Evolutionary conservation across 2,113 vertebrate species (phyloP).

Genomic region (Phalacrocorax aristotelis): DNA sequence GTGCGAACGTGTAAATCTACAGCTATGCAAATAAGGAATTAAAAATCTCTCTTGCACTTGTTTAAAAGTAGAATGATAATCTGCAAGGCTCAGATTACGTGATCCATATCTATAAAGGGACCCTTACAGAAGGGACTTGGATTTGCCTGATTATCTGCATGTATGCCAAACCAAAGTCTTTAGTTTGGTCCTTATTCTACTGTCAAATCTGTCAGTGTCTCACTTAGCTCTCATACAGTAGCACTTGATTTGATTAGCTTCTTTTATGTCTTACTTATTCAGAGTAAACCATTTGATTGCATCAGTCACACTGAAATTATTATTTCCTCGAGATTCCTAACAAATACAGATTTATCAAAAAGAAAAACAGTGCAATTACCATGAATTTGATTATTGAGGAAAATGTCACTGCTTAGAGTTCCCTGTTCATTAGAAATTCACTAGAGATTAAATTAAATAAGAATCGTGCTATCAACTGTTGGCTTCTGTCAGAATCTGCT

Average conservation of each 20-base stretch:
- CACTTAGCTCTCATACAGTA: neutral
- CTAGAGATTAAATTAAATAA: neutral
- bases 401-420: neutral
- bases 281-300: constrained; percentile 1
- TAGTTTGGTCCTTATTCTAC: neutral
- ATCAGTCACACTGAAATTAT: constrained; percentile 13
- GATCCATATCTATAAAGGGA: constrained; percentile 53
- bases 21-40: constrained; percentile 34
- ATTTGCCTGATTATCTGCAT: constrained; percentile 4
- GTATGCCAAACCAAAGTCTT: constrained; percentile 14
- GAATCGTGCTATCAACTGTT: neutral
- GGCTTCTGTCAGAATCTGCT: neutral
- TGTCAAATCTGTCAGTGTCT: neutral
- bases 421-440: neutral
- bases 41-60: constrained; percentile 14
- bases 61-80: constrained; percentile 56
- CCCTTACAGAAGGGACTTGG: constrained; percentile 10
- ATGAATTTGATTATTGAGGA: neutral
- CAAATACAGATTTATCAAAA: neutral
- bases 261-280: constrained; percentile 1
- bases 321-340: neutral
- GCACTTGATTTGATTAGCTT: constrained; percentile 12
- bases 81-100: constrained; percentile 68
- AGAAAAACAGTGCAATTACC: neutral
- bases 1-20: neutral